Base-by-base conservation (phyloP, 1,140 invertebrate species). In the Amyelois transitella region DNA sequence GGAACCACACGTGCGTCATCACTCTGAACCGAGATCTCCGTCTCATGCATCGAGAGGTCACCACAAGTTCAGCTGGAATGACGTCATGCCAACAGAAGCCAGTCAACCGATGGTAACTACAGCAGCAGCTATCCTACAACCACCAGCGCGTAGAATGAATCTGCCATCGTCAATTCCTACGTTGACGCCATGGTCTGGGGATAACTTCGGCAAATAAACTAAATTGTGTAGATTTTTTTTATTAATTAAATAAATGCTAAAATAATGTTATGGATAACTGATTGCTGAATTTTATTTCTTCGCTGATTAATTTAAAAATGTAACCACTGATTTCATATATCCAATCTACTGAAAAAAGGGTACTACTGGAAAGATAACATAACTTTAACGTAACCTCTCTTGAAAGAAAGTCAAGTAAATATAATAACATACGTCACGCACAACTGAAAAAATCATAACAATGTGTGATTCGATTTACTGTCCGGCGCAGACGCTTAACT, bases 141-240 rank as follows among this genome's bases (percentile, higher is more conserved):
- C 6, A 10, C 17, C 3, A 47, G 47, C 43, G 54, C 66, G 12
- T 19, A 19, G 20, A 18, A 12, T 20, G n/a, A n/a, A n/a, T n/a
- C n/a, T n/a, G 8, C 66, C 67, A 0, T 64, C 69, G 22, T 47
- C 73, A n/a, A 52, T 71, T 6, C 71, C 73, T 24, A 77, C 75
- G 4, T 44, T 78, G 20, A 65, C 70, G 2, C 72, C 72, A 0
- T 77, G 72, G 75, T 57, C 60, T 21, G 53, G 38, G 5, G 71
- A 75, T 44, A 62, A 62, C 18, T 83, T 71, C 51, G 69, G 72
- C 18, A 75, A 75, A 64, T 72, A 54, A 69, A 28, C n/a, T 43
- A 32, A n/a, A n/a, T n/a, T n/a, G n/a, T n/a, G n/a, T 25, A 50
- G 51, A 62, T 20, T 50, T n/a, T n/a, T n/a, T n/a, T n/a, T n/a